These are phyloP conservation scores for Motacilla alba DNA, from an alignment of 2,113 vertebrate genomes.

Conservation along the genomic window DNA sequence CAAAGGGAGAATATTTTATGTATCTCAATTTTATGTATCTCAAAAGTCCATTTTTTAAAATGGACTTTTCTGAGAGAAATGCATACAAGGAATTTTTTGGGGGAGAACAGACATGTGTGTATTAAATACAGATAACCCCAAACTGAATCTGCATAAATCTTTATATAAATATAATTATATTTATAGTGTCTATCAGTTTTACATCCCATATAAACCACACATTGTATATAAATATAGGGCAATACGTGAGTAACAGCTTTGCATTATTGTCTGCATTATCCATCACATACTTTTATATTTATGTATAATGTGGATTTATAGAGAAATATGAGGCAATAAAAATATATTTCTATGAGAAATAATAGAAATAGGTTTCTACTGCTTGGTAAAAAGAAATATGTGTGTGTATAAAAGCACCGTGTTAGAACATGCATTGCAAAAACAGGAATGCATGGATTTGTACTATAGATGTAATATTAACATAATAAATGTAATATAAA, in stretches of 20 bases:
- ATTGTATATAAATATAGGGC: neutral
- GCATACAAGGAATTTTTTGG: neutral
- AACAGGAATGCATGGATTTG: neutral
- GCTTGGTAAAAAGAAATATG: neutral
- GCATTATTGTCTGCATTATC: neutral
- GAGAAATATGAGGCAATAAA: neutral
- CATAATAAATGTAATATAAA: neutral
- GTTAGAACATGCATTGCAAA: neutral
- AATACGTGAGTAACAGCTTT: neutral
- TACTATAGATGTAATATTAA: neutral
- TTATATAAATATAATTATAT: neutral
- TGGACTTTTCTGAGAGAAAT: neutral
- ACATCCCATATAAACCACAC: neutral
- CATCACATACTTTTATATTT: neutral
- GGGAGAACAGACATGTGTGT: neutral
- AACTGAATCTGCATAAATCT: neutral
- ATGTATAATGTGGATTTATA: neutral
- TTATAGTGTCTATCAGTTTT: neutral
- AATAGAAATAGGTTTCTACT: neutral
- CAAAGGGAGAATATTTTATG: neutral
- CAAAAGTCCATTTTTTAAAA: neutral
- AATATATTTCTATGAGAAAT: neutral
- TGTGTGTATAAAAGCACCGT: neutral
- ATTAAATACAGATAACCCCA: neutral
- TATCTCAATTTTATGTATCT: rapidly evolving